phyloP scores from a whole-genome alignment of 2,113 vertebrate genomes.

The Brienomyrus longianalis region DNA sequence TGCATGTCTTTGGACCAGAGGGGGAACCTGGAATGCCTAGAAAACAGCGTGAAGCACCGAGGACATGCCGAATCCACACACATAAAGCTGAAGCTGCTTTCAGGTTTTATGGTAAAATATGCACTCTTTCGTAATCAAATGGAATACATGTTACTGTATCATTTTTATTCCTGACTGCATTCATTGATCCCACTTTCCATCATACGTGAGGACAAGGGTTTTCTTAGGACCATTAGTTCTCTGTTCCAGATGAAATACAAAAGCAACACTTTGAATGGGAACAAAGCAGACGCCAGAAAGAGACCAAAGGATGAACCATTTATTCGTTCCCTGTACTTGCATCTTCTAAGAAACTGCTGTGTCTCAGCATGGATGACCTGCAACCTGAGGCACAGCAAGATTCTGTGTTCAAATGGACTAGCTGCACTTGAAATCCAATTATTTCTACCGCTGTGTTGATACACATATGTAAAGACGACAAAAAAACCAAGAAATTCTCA shows the following conservation, averaged over 20 bases:
- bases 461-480: neutral
- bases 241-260: neutral
- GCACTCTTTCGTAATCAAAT: neutral
- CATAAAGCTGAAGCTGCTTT: neutral
- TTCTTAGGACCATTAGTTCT: neutral
- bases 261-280: neutral
- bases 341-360: neutral
- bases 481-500: neutral
- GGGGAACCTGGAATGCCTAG: neutral
- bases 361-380: too few species aligned
- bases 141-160: neutral
- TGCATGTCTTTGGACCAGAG: neutral
- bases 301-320: neutral
- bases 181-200: neutral
- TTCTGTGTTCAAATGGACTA: too few species aligned
- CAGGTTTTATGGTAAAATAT: neutral
- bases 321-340: too few species aligned
- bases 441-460: neutral
- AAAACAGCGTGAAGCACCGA: neutral
- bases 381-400: too few species aligned
- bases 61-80: neutral
- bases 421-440: neutral
- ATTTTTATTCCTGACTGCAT: neutral
- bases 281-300: neutral
- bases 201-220: neutral